phyloP scores from a whole-genome alignment of 2,888 invertebrate species.

The Eupithecia centaureata region DNA sequence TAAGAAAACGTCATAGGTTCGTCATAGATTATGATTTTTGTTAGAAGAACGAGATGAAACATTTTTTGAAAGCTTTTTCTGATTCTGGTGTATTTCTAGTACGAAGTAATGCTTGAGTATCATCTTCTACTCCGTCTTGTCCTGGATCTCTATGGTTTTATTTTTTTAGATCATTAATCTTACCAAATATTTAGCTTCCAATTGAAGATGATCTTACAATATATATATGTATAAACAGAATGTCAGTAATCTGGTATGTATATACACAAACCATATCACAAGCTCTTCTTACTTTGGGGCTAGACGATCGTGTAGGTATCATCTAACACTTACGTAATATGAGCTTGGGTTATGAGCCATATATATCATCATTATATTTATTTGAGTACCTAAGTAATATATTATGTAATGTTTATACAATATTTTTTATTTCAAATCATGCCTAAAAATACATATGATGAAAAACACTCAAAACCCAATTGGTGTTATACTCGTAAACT shows the following conservation, averaged over 20 bases:
- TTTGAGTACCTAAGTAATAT: too few relatives aligned
- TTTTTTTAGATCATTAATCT: not conserved
- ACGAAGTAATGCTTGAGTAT: not conserved
- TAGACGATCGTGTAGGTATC: too few relatives aligned
- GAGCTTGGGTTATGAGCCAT: too few relatives aligned
- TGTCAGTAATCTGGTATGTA: not conserved
- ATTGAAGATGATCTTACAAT: not conserved
- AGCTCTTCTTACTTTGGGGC: not conserved
- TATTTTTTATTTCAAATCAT: too few relatives aligned
- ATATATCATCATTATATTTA: not conserved
- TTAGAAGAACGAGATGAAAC: too few relatives aligned
- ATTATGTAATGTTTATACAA: too few relatives aligned
- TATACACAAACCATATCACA: not conserved
- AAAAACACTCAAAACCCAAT: not conserved
- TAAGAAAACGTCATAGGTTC: not conserved
- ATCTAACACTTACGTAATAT: too few relatives aligned
- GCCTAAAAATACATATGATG: too few relatives aligned
- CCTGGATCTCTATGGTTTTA: not conserved
- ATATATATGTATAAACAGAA: not conserved
- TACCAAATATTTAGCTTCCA: not conserved
- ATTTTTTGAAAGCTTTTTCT: too few relatives aligned
- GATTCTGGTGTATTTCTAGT: not conserved
- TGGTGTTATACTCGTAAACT: not conserved
- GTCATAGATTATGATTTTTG: not conserved
- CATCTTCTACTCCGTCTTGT: not conserved